Evolutionary conservation across 2,797 vertebrate species (phyloP), one percentile per base, ranked within the genome.

Genomic region (Poecilia picta): DNA sequence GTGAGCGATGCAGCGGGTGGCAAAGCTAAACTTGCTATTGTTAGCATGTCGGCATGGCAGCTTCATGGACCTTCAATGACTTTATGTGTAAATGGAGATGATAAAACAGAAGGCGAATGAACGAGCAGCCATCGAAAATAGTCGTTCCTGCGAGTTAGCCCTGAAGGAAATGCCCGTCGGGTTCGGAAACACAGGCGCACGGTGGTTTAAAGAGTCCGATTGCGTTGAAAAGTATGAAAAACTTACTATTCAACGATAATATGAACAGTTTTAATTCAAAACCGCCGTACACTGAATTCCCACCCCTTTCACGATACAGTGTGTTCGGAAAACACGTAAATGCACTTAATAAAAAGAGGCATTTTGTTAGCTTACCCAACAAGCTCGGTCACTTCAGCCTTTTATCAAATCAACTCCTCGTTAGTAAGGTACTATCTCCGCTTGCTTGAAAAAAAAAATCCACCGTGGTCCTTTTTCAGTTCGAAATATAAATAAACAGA

Each of bases 1-100:
- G 81, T 18, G 82, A 31, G 57, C 28, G 87, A 83, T 92, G 82
- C 90, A 91, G 92, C 89, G 90, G 89, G 87, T 92, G 92, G 91
- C 89, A 87, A 85, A 94, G 95, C 95, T 96, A 96, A 95, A 94
- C 88, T 87, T 94, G 95, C 95, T 95, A 95, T 95, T 92, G 95
- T 95, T 95, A 96, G 94, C 95, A 95, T 94, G 86, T 94, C 93
- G 91, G 90, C 94, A 93, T 91, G 93, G 93, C 90, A 93, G 88
- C 88, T 92, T 75, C 83, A 64, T 55, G 75, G 81, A 92, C 89
- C 89, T 91, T 92, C 92, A 92, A 84, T 85, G 87, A 93, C 91
- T 95, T 94, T 91, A 77, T 84, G 59, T 41, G 73, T 28, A 73
- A 86, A 72, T 87, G 47, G 39, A 83, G 72, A 79, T 8, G 62